Base-by-base conservation (phyloP, 2,113 vertebrate species). In the Rissa tridactyla region DNA sequence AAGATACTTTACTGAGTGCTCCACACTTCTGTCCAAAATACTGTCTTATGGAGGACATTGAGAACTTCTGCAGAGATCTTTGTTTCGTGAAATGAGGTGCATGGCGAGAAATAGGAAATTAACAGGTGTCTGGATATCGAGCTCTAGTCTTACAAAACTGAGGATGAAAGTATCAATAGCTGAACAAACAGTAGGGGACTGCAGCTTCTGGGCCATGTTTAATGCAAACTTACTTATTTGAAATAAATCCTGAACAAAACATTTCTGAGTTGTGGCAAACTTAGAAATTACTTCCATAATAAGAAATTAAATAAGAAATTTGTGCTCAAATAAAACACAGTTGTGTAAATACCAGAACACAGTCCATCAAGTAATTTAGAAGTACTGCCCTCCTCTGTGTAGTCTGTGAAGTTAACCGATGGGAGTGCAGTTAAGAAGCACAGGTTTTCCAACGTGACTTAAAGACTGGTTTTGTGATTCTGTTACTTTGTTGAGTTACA, bases 31-130 rank as follows among this genome's bases (percentile, higher is more conserved):
- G 98, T 90, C 97, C 90, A 82, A 93, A 79, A 3, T 98, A 98
- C 91, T 51, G 52, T 82, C 92, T 99, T 86, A 97, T 98, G 97
- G 98, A 98, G 91, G 98, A 99, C 6, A 91, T 98, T n/a, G 61
- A 90, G 4, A 97, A 96, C 60, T 97, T 99, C 52, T 97, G 90
- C 46, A 94, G 75, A 68, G 82, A 95, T 19, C 96, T 97, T 25
- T 34, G 40, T 36, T 92, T 65, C 57, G 47, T 38, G 38, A 20
- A 54, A 7, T 21, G 16, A 69, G 23, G 27, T 29, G 22, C 15
- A 22, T 29, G 27, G 65, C 46, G 64, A 57, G 52, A 69, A 69
- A 42, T 13, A 44, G 23, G 49, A 88, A 58, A 36, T 51, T 42
- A 69, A 84, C 38, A 32, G 21, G 19, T 58, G 23, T 16, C 32